Base-by-base conservation (phyloP, 1,140 invertebrate genomes). In the Aethina tumida region DNA sequence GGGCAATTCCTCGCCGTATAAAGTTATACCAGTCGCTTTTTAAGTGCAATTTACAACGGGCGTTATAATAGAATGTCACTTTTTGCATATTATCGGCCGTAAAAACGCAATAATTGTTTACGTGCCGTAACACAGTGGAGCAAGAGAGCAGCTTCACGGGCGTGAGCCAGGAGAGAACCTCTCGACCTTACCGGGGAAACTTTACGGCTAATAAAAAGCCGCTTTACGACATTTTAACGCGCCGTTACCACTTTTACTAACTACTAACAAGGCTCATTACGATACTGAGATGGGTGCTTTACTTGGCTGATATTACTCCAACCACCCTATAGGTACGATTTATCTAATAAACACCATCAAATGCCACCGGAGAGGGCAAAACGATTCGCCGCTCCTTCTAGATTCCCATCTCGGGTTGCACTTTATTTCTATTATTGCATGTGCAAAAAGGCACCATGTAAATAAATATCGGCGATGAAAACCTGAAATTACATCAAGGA, bases 231-330 rank as follows among this genome's bases (percentile, higher is more conserved):
- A 49, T 55, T 57, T 57, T 52, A 55, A 55, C 48, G 55, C 47
- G 52, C 49, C 55, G 48, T 55, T 51, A 53, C 48, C 54, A 56
- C 54, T 56, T 50, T 54, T 54, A 50, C 52, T 54, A 56, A 56
- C 54, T 54, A 53, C 54, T 50, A 54, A 56, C 54, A 52, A 50
- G 52, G 41, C 54, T 56, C 54, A 56, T 56, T 56, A 56, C 52
- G 50, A 56, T 56, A 56, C 51, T 43, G 49, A 41, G 41, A 55
- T 47, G 48, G 50, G 50, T 50, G 43, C 45, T 51, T 49, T 48
- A 45, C 45, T 41, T 45, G 39, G 36, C 39, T 32, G 40, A 48
- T 46, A 41, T 46, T 46, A 45, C 33, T 35, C 33, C n/a, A n/a
- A n/a, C 38, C 43, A 45, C 43, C 43, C 43, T 41, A 41, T 41